These are phyloP conservation scores for Hypolimnas misippus DNA, from an alignment of 2,888 invertebrate species.

Conservation along the genomic window DNA sequence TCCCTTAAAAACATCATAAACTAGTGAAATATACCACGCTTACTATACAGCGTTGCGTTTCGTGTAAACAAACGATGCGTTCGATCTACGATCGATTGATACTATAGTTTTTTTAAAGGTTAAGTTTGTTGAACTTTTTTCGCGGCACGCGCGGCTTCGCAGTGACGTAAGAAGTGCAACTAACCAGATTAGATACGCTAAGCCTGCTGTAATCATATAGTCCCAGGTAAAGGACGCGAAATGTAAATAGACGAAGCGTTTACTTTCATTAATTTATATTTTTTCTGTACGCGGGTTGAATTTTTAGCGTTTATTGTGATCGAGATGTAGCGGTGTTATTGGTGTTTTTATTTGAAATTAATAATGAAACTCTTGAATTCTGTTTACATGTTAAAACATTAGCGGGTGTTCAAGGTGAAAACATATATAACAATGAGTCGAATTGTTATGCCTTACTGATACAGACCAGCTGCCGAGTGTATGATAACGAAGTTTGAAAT, in stretches of 20 bases:
- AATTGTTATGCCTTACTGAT: slow-evolving; percentile 31
- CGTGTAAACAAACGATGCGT: slow-evolving; percentile 47
- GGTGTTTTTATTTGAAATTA: not conserved
- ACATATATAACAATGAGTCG: slow-evolving; percentile 35
- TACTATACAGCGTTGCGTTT: slow-evolving; percentile 26
- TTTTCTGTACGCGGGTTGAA: not conserved
- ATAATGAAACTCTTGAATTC: slow-evolving; percentile 1
- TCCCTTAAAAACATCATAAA: not conserved
- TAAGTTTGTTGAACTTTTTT: slow-evolving; percentile 80
- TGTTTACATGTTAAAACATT: slow-evolving; percentile 18
- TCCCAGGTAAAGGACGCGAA: slow-evolving; percentile 56
- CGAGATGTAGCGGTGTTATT: not conserved
- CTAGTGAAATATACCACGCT: slow-evolving; percentile 6
- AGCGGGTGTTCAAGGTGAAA: slow-evolving; percentile 33
- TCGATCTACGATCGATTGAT: slow-evolving; percentile 49
- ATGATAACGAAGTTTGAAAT: slow-evolving; percentile 19
- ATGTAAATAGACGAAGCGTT: slow-evolving; percentile 52
- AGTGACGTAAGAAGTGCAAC: slow-evolving; percentile 71
- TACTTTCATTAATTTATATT: slow-evolving; percentile 55
- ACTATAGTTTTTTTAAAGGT: slow-evolving; percentile 45
- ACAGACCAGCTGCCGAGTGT: slow-evolving; percentile 23
- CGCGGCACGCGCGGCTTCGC: slow-evolving; percentile 64
- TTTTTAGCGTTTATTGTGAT: not conserved
- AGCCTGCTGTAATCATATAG: slow-evolving; percentile 56
- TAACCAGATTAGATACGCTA: slow-evolving; percentile 77